These are phyloP conservation scores for Drosophila sproati DNA, from an alignment of 1,140 invertebrate genomes.

Conservation along the genomic window DNA sequence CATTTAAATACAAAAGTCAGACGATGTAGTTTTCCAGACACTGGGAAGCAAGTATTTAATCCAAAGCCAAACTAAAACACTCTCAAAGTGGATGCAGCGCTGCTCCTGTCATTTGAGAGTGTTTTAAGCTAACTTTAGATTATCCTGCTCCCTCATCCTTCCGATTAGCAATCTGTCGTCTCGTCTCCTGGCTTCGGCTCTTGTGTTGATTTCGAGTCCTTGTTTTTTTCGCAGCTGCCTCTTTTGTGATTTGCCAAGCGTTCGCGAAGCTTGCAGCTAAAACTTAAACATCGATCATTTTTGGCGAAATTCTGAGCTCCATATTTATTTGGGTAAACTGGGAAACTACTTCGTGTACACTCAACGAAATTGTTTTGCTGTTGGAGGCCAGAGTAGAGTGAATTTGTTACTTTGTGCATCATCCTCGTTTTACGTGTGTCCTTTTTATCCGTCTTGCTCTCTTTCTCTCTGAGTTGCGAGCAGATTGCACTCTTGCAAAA, in stretches of 20 bases:
- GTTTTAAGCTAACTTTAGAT: slow-evolving; percentile 16
- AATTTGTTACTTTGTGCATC: neutral
- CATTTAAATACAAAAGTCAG: slow-evolving; percentile 10
- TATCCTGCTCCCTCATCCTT: neutral
- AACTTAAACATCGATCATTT: neutral
- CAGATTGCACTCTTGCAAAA: neutral
- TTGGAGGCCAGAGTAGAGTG: neutral
- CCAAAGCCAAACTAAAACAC: slow-evolving; percentile 6
- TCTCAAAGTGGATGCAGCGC: neutral
- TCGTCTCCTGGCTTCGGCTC: neutral
- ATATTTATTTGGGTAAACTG: neutral
- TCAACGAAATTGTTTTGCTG: too few species aligned
- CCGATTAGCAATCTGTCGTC: neutral
- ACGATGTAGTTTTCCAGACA: neutral
- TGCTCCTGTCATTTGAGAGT: neutral
- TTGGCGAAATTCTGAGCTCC: neutral
- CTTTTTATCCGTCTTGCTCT: neutral
- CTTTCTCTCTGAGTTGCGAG: neutral
- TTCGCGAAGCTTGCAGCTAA: neutral
- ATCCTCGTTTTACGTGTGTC: too few species aligned
- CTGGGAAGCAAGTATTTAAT: neutral
- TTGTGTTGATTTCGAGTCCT: too few species aligned
- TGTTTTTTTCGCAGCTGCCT: too few species aligned
- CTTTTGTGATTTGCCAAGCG: neutral
- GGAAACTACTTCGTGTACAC: neutral